Percentiles rank a stretch among this genome's conserved stretches.
Conservation (phyloP, 2,797 vertebrate species). For the Bufotes viridis region DNA sequence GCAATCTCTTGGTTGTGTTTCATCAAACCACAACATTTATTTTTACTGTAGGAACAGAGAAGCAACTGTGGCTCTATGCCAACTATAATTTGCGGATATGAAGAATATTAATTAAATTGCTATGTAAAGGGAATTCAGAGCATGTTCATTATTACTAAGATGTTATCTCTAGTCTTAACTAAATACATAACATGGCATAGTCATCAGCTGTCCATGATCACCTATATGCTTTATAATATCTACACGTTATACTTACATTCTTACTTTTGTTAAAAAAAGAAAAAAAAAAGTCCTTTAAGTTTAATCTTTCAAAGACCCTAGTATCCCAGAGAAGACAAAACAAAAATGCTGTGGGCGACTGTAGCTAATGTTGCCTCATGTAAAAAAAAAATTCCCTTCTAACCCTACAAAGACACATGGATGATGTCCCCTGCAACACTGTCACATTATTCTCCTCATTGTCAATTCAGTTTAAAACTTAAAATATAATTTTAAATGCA, state of each 20-base stretch:
- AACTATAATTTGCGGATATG: constrained; percentile 15
- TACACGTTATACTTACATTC: background rate
- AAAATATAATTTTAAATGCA: background rate
- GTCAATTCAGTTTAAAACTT: background rate
- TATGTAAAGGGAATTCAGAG: background rate
- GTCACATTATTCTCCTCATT: background rate
- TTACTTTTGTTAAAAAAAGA: too few species aligned
- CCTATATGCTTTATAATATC: background rate
- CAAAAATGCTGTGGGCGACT: background rate
- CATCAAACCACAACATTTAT: constrained; percentile 15
- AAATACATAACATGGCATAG: background rate
- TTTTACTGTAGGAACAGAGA: background rate
- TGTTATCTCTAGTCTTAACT: background rate
- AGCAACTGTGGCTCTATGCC: background rate
- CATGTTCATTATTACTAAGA: background rate
- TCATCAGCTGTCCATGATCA: background rate
- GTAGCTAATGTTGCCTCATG: background rate
- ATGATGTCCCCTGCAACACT: background rate
- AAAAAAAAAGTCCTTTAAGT: too few species aligned
- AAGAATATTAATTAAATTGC: constrained; percentile 21
- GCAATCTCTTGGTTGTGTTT: background rate
- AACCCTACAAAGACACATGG: background rate
- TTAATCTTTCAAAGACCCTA: background rate
- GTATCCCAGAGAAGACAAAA: background rate
- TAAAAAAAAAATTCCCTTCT: background rate